A percentile compares a stretch with the other conserved stretches of the same genome.
phyloP scores from a whole-genome alignment of 2,797 vertebrate genomes.

The Tapera naevia region DNA sequence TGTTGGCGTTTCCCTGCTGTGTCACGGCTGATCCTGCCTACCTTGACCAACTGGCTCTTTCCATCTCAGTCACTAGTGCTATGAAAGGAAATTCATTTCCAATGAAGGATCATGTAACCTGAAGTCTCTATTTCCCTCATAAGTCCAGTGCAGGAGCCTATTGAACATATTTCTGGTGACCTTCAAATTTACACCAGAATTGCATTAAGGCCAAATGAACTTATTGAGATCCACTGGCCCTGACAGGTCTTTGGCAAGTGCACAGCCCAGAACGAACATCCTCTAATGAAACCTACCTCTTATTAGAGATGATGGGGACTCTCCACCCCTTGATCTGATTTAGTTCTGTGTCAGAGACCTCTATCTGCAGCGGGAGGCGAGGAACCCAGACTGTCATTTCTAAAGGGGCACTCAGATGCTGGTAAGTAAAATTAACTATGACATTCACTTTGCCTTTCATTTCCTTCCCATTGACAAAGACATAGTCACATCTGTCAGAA shows the following conservation, averaged over 20 bases:
- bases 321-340: slow-evolving; percentile 96
- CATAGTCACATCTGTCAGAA: slow-evolving; percentile 91
- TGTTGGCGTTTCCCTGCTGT: neutral
- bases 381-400: slow-evolving; percentile 92
- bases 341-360: slow-evolving; percentile 91
- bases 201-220: slow-evolving; percentile 43
- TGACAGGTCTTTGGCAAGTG: slow-evolving; percentile 47
- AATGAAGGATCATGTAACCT: neutral
- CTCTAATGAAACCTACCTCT: slow-evolving; percentile 72
- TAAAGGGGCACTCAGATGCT: slow-evolving; percentile 88
- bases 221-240: slow-evolving; percentile 13
- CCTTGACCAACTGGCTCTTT: neutral
- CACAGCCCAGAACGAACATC: neutral
- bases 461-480: slow-evolving; percentile 94
- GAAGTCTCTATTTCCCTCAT: neutral
- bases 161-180: slow-evolving; percentile 29
- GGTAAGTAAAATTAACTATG: slow-evolving; percentile 90
- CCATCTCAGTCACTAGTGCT: neutral
- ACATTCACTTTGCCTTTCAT: slow-evolving; percentile 87
- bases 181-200: neutral
- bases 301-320: slow-evolving; percentile 85
- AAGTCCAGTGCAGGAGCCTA: neutral
- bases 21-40: neutral
- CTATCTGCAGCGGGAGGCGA: slow-evolving; percentile 89
- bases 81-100: slow-evolving; percentile 30